Evolutionary conservation across 1,140 invertebrate genomes (phyloP).

Genomic region (Gryon sp.): DNA sequence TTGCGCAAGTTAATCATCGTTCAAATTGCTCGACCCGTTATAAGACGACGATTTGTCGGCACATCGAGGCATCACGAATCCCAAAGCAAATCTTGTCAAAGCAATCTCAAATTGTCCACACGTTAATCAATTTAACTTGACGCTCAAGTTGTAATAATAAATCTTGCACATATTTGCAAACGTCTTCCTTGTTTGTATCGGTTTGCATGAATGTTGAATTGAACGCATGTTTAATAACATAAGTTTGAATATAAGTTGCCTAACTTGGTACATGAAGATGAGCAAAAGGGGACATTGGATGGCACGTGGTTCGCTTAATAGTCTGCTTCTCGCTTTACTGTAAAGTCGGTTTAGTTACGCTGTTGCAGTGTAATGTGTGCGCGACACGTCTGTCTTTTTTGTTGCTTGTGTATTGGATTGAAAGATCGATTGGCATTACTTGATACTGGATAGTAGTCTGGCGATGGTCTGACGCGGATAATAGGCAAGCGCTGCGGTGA

Average conservation of each 20-base stretch:
- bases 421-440: slow-evolving; percentile 46
- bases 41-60: too few relatives aligned
- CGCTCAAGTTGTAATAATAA: too few relatives aligned
- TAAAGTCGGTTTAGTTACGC: slow-evolving; percentile 66
- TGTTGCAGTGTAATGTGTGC: slow-evolving; percentile 40
- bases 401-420: slow-evolving; percentile 8
- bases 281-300: slow-evolving; percentile 63
- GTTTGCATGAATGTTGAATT: slow-evolving; percentile 53
- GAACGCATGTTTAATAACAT: too few relatives aligned
- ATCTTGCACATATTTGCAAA: too few relatives aligned
- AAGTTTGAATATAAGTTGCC: too few relatives aligned
- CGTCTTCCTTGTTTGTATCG: too few relatives aligned
- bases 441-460: slow-evolving; percentile 76
- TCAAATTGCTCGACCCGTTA: too few relatives aligned
- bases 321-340: slow-evolving; percentile 63
- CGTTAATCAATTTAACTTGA: too few relatives aligned
- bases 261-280: slow-evolving; percentile 53
- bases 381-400: slow-evolving; percentile 29
- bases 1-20: too few relatives aligned
- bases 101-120: too few relatives aligned
- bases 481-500: slow-evolving; percentile 75
- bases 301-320: slow-evolving; percentile 70
- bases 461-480: slow-evolving; percentile 73
- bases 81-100: too few relatives aligned
- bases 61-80: too few relatives aligned